Conservation (phyloP, 2,888 invertebrate species). For the Listrodromus nycthemerus region DNA sequence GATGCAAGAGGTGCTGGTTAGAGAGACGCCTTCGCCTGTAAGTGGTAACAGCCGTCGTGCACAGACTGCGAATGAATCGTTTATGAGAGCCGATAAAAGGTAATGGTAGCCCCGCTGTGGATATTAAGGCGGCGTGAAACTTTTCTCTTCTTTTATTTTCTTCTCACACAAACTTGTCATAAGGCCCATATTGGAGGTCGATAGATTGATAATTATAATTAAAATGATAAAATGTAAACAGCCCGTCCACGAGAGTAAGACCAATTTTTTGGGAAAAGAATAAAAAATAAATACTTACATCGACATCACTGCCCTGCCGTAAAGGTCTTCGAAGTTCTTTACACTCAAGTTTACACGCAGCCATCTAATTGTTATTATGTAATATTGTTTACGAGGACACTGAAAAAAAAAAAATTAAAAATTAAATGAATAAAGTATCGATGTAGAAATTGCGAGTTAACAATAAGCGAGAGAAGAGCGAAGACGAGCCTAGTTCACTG, state of each 20-base stretch:
- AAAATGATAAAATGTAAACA: not conserved
- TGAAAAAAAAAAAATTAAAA: not conserved
- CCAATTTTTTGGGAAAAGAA: conserved; percentile 40
- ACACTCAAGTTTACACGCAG: conserved; percentile 29
- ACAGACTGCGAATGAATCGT: conserved; percentile 47
- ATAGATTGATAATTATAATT: conserved; percentile 28
- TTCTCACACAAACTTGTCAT: not conserved
- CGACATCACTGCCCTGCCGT: conserved; percentile 46
- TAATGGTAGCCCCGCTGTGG: conserved; percentile 39
- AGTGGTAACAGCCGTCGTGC: conserved; percentile 50
- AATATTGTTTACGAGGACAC: conserved; percentile 52
- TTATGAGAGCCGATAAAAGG: conserved; percentile 41
- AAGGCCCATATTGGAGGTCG: conserved; percentile 11
- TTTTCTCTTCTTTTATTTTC: not conserved
- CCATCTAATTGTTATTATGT: conserved; percentile 52
- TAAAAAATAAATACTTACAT: conserved; percentile 12
- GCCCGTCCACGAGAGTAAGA: conserved; percentile 57
- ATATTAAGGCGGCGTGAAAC: conserved; percentile 41
- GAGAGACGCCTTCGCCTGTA: conserved; percentile 17
- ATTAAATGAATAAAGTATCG: conserved; percentile 28
- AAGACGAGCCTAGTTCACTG: conserved; percentile 36
- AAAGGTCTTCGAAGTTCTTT: conserved; percentile 19
- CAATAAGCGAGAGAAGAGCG: conserved; percentile 11
- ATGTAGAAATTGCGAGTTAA: conserved; percentile 34
- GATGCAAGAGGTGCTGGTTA: not conserved